These are phyloP conservation scores for Varroa destructor DNA, from an alignment of 1,140 invertebrate genomes.

Conservation along the genomic window DNA sequence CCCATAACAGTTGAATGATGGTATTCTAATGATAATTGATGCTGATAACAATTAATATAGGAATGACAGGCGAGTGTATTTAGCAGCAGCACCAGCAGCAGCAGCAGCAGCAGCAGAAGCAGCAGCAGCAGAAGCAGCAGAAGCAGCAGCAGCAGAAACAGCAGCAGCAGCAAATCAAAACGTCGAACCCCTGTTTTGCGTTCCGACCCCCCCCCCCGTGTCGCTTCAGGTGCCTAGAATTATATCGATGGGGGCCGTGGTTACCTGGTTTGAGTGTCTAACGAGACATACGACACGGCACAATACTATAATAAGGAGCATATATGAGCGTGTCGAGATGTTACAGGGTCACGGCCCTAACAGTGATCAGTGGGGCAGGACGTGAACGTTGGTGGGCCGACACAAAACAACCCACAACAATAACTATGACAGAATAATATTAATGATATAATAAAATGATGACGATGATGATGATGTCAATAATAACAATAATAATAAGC, in stretches of 20 bases:
- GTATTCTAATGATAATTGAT: no score
- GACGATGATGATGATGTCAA: no score
- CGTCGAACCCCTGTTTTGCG: background rate
- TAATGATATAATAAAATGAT: no score
- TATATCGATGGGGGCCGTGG: constrained; percentile 18
- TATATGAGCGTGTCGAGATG: background rate
- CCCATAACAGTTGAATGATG: no score
- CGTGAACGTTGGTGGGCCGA: constrained; percentile 5
- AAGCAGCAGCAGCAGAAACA: background rate
- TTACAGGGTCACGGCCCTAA: background rate
- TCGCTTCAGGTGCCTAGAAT: constrained; percentile 21
- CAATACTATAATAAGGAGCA: no score
- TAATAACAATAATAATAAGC: no score
- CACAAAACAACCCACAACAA: constrained; percentile 5
- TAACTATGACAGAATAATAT: no score
- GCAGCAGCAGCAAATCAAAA: constrained; percentile 22
- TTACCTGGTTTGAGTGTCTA: no score
- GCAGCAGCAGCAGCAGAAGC: constrained; percentile 4
- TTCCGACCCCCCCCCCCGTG: constrained; percentile 16
- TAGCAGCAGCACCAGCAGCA: background rate
- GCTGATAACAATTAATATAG: no score
- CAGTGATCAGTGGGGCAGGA: constrained; percentile 15
- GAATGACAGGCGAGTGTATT: no score
- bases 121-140: background rate
- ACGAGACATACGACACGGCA: no score